A percentile compares a stretch with the other conserved stretches of the same genome.
Conservation (phyloP, 2,888 invertebrate species). For the Eupithecia dodoneata region DNA sequence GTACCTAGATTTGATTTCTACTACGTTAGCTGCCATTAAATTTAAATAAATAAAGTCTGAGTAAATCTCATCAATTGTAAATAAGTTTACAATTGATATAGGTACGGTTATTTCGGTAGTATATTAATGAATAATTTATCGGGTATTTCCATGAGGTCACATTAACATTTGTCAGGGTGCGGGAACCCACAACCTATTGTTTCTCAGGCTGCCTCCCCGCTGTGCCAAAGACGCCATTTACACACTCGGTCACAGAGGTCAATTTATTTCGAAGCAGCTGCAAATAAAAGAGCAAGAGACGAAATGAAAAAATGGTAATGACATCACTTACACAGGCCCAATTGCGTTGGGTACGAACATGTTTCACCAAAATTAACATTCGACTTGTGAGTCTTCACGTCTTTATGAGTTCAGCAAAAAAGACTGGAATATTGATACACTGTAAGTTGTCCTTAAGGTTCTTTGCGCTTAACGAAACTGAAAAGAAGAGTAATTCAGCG, state of each 20-base stretch:
- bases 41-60: no score
- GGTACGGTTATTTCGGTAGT: no score
- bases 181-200: neutral
- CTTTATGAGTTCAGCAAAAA: slow-evolving; percentile 5
- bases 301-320: slow-evolving; percentile 47
- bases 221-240: neutral
- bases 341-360: slow-evolving; percentile 40
- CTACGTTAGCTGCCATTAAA: no score
- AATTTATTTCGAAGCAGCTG: slow-evolving; percentile 54
- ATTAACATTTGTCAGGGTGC: neutral
- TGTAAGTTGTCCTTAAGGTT: neutral
- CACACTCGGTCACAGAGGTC: slow-evolving; percentile 32
- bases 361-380: slow-evolving; percentile 13
- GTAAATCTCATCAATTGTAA: no score
- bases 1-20: neutral
- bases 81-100: no score
- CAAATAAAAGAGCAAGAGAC: slow-evolving; percentile 51
- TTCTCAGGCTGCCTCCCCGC: neutral
- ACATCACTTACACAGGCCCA: slow-evolving; percentile 38
- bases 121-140: no score
- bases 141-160: no score
- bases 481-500: neutral
- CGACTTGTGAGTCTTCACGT: neutral
- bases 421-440: slow-evolving; percentile 6
- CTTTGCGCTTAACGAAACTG: neutral